Evolutionary conservation across 2,888 invertebrate genomes (phyloP).

Genomic region (Caenorhabditis sp.): DNA sequence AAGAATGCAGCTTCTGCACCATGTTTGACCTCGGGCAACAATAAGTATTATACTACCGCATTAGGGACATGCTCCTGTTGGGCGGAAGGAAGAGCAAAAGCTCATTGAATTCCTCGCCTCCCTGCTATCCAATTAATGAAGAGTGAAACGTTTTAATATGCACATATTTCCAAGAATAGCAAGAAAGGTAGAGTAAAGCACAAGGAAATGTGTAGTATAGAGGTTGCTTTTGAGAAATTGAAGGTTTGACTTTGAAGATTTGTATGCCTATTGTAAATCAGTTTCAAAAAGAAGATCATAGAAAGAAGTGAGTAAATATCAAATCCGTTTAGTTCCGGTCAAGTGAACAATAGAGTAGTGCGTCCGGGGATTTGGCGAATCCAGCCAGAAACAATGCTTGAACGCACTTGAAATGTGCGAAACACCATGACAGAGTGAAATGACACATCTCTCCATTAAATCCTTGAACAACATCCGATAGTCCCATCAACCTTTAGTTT

Average conservation of each 20-base stretch:
- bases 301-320: conserved; percentile 1
- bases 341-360: background rate
- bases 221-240: conserved; percentile 21
- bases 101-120: conserved; percentile 6
- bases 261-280: conserved; percentile 36
- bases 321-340: background rate
- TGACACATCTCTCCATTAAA: conserved; percentile 12
- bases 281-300: conserved; percentile 11
- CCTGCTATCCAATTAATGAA: conserved; percentile 34
- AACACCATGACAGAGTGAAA: too few species aligned
- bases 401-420: background rate
- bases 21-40: conserved; percentile 46
- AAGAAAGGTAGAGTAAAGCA: conserved; percentile 16
- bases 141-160: conserved; percentile 25
- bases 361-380: conserved; percentile 4
- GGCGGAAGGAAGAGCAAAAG: conserved; percentile 10
- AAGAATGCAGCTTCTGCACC: conserved; percentile 30
- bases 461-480: background rate
- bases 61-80: conserved; percentile 8
- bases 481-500: background rate
- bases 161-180: conserved; percentile 4
- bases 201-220: conserved; percentile 7
- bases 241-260: too few species aligned
- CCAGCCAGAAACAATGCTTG: background rate
- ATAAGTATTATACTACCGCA: conserved; percentile 33